Evolutionary conservation across 1,140 invertebrate species (phyloP), one percentile per base, ranked within the genome.

Genomic region (Zeugodacus cucurbitae): DNA sequence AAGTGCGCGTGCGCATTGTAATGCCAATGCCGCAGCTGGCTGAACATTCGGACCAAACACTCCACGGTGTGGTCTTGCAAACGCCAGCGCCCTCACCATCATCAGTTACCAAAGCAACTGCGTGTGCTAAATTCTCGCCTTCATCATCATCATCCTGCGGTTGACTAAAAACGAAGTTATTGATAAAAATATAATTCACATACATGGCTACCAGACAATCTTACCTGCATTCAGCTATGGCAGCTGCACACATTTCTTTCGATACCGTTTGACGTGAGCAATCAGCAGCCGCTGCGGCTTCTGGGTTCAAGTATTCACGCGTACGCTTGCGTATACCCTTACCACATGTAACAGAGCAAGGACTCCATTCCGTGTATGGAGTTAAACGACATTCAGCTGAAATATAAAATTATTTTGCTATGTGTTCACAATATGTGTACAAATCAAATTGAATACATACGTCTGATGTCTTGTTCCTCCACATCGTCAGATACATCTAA

Each of bases 181-280:
- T n/a, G 14, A 37, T 44, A 87, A 37, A 26, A 29, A 26, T 64
- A 29, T 64, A 64, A 44, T 64, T 26, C 29, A 67, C 29, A 26
- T 17, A 22, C 3, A 14, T 58, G 26, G 26, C 32, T 87, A 37
- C 1, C 57, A 5, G 3, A 4, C 22, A 22, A 34, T 22, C 88
- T 88, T 90, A 96, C 96, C 95, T 94, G 93, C 97, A 98, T 91
- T 96, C 96, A 0, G 96, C 93, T 17, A 96, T 91, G 48, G 94
- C 93, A 14, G 96, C 96, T 48, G 97, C 96, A 91, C 97, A 98
- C 97, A 98, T 98, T 94, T 98, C 97, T 93, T 97, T 98, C 86
- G 96, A 96, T 48, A 97, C 95, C 70, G 98, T 94, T 92, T 98
- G 97, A 57, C 97, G 94, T 90, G 96, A 96, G 93, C 98, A 98